Conservation (phyloP, 23 tunicate species). For the Phallusia fumigata region DNA sequence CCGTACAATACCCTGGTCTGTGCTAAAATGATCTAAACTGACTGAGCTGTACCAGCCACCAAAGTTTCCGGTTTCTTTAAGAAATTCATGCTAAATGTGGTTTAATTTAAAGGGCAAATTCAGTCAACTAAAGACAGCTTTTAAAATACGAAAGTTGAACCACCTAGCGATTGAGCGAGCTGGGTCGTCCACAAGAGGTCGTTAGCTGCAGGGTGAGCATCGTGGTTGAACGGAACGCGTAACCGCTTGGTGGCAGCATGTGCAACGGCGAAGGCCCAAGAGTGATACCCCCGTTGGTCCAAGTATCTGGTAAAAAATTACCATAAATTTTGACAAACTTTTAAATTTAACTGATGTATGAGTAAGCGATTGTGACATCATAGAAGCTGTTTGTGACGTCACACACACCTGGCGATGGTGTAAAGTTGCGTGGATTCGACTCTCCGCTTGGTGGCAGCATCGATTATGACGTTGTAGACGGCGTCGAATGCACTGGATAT, state of each 20-base stretch:
- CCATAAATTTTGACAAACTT: not conserved
- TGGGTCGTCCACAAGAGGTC: constrained; percentile 81
- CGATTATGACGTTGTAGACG: constrained; percentile 61
- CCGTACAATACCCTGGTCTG: no score
- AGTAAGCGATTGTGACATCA: no score
- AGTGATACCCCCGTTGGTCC: constrained; percentile 53
- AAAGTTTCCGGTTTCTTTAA: no score
- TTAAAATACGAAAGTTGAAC: no score
- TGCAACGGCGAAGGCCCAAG: constrained; percentile 60
- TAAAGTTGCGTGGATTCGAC: constrained; percentile 59
- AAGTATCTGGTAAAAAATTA: constrained; percentile 33
- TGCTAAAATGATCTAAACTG: no score
- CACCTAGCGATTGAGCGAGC: constrained; percentile 77
- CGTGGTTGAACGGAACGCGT: constrained; percentile 69
- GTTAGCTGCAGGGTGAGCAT: constrained; percentile 66
- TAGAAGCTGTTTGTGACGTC: no score
- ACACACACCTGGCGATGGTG: constrained; percentile 65
- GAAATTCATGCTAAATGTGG: no score
- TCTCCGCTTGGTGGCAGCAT: constrained; percentile 47
- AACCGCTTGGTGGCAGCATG: constrained; percentile 52
- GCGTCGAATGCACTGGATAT: constrained; percentile 53
- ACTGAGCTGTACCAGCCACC: no score
- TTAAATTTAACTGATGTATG: no score
- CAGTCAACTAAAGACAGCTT: no score
- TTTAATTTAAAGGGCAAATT: no score